Evolutionary conservation across 1,140 invertebrate genomes (phyloP).

Genomic region (Brachionus rotundiformis): DNA sequence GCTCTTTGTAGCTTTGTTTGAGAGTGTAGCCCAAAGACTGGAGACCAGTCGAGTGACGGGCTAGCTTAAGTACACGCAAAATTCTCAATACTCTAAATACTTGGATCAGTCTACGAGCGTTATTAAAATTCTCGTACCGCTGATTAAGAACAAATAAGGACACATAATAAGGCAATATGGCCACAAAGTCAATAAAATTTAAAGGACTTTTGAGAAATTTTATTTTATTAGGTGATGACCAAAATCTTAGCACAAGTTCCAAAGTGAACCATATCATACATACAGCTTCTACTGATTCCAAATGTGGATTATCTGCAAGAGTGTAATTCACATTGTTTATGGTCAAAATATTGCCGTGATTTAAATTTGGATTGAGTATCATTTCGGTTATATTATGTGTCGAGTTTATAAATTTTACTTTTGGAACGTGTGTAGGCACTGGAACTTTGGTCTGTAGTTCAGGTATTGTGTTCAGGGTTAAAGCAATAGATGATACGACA

Average conservation of each 20-base stretch:
- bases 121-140: conserved; percentile 41
- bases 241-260: conserved; percentile 94
- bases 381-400: conserved; percentile 17
- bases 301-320: conserved; percentile 56
- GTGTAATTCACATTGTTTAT: conserved; percentile 8
- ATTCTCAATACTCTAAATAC: conserved; percentile 93
- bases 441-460: conserved; percentile 48
- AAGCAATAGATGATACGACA: conserved; percentile 94
- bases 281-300: conserved; percentile 64
- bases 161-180: conserved; percentile 99
- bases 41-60: conserved; percentile 81
- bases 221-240: conserved; percentile 95
- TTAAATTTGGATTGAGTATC: background rate
- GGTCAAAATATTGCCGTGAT: conserved; percentile 1
- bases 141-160: conserved; percentile 40
- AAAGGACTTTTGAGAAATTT: conserved; percentile 99
- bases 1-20: conserved; percentile 98
- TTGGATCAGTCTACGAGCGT: conserved; percentile 87
- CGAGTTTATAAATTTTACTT: background rate
- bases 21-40: conserved; percentile 74
- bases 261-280: conserved; percentile 83
- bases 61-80: conserved; percentile 97
- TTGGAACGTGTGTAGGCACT: background rate
- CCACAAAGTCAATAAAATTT: conserved; percentile 98
- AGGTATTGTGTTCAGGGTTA: conserved; percentile 71